Evolutionary conservation across 2,113 vertebrate genomes (phyloP), one percentile per base, ranked within the genome.

Genomic region (Pyrgilauda ruficollis): DNA sequence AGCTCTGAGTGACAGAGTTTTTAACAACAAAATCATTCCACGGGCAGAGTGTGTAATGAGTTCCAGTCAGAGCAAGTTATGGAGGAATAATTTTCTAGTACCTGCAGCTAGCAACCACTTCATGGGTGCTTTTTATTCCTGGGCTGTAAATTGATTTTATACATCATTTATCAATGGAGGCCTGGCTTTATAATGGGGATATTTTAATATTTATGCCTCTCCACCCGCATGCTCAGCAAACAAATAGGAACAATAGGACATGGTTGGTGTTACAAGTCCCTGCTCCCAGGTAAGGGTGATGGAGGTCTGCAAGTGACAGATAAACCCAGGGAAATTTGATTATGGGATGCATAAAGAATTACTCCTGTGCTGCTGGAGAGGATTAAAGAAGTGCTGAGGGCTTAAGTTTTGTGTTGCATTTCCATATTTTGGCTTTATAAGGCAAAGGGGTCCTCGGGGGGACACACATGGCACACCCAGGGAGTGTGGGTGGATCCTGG

Each of bases 131-230:
- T 97, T 97, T 96, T 97, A 97, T 97, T 97, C 93, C 89, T 73
- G 79, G 86, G 90, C 91, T 93, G 96, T 96, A 97, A 98, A 98
- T 97, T 97, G 97, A 97, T 97, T 98, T 98, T 97, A 97, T 97
- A 97, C 97, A 93, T 97, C 96, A 93, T 89, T 97, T 97, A 95
- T 97, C 98, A 97, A 84, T 93, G 87, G 95, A 93, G 96, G 69
- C 90, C 70, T 79, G 92, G 96, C 91, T 93, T 93, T 93, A 95
- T 97, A 96, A 97, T 94, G 96, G 96, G 93, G 89, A 95, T 96
- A 75, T 96, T 97, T 96, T 87, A 97, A 94, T 93, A 96, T 96
- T 96, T 97, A 95, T 80, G 83, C 75, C 52, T 84, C 58, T 85
- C 74, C 70, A 73, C n/a, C 73, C 43, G 50, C 85, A 64, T 26